phyloP scores from a whole-genome alignment of 2,113 vertebrate species.

The Brienomyrus longianalis region DNA sequence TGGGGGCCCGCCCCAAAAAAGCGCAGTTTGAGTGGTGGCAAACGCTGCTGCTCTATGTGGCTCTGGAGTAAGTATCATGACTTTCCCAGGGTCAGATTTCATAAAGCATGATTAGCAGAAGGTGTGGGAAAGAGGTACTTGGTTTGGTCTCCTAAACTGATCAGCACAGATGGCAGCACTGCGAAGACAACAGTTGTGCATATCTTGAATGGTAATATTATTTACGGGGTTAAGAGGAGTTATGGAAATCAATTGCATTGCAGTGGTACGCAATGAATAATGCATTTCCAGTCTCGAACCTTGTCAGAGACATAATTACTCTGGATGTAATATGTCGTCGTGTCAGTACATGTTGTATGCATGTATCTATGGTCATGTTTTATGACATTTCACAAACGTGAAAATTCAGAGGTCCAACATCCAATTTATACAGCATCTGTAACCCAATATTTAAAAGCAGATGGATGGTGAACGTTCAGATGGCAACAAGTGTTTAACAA shows the following conservation, averaged over 20 bases:
- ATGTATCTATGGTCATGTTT: background rate
- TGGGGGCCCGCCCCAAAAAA: background rate
- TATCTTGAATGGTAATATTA: background rate
- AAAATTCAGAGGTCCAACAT: background rate
- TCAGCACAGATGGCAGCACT: background rate
- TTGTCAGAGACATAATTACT: constrained; percentile 1
- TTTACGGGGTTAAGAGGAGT: background rate
- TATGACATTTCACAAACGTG: background rate
- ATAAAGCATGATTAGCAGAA: background rate
- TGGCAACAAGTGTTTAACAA: background rate
- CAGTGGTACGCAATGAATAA: background rate
- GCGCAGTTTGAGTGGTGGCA: background rate
- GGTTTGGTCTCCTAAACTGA: background rate
- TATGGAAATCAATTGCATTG: background rate
- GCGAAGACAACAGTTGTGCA: background rate
- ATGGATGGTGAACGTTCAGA: background rate
- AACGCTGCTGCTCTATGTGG: background rate
- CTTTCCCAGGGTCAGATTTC: background rate
- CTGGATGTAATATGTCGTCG: background rate
- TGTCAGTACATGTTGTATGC: background rate
- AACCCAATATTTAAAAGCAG: background rate
- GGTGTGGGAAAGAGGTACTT: background rate
- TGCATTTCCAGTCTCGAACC: background rate
- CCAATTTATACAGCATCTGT: background rate
- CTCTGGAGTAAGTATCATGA: background rate